These are phyloP conservation scores for Cephalopholis sonnerati DNA, from an alignment of 2,113 vertebrate species.

Conservation along the genomic window DNA sequence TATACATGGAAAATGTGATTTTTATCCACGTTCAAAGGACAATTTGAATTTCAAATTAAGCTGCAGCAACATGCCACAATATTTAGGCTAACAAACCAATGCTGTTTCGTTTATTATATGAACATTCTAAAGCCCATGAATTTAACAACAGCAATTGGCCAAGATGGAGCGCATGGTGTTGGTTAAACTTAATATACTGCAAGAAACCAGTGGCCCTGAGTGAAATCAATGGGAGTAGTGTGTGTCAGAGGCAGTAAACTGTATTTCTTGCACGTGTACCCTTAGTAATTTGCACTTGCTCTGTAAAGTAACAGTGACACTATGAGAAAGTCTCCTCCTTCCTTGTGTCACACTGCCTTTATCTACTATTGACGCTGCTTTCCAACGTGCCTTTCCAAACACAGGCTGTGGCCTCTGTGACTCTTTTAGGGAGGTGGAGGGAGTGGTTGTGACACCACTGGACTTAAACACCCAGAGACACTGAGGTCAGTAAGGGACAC, in stretches of 20 bases:
- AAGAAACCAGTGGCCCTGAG: not conserved
- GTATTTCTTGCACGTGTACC: not conserved
- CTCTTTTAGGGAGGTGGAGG: constrained; percentile 3
- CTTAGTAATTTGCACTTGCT: not conserved
- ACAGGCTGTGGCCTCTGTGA: constrained; percentile 11
- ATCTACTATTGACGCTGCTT: constrained; percentile 8
- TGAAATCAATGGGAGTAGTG: not conserved
- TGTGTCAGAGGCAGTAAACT: not conserved
- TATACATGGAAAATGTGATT: not conserved
- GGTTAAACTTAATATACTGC: constrained; percentile 3
- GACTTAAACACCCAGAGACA: constrained; percentile 28
- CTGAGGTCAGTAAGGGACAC: constrained; percentile 41
- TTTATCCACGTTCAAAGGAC: not conserved
- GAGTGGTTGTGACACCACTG: constrained; percentile 2
- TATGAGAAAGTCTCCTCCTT: constrained; percentile 10
- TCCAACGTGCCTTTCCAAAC: constrained; percentile 22
- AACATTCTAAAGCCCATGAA: not conserved
- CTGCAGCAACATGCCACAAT: not conserved
- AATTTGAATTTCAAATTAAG: not conserved
- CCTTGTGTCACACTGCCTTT: not conserved
- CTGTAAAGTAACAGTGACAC: constrained; percentile 1
- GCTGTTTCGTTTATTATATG: not conserved
- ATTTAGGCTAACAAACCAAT: not conserved
- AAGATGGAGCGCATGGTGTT: not conserved
- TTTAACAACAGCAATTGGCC: not conserved